Conservation (phyloP, 2,113 vertebrate species). For the Apteryx owenii region DNA sequence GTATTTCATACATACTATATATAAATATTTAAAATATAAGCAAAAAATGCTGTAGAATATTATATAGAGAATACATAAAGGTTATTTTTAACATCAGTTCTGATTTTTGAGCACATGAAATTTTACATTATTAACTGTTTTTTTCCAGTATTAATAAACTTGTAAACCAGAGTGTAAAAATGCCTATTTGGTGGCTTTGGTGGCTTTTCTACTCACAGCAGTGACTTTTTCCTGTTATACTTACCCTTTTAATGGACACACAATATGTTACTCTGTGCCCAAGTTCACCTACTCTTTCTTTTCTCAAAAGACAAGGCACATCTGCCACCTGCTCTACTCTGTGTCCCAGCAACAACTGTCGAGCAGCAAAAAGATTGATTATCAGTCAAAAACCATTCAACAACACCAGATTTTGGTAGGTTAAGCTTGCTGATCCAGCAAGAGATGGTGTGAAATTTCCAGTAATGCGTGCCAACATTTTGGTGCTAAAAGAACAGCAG, state of each 20-base stretch:
- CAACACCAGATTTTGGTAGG: slow-evolving; percentile 93
- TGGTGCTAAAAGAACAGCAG: slow-evolving; percentile 89
- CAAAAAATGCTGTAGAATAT: neutral
- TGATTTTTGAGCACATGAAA: neutral
- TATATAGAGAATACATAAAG: neutral
- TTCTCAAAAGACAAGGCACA: slow-evolving; percentile 92
- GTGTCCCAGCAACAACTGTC: slow-evolving; percentile 94
- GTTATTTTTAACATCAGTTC: neutral
- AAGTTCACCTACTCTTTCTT: slow-evolving; percentile 88
- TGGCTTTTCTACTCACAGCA: slow-evolving; percentile 48
- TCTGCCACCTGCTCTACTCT: slow-evolving; percentile 93
- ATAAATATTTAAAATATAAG: neutral
- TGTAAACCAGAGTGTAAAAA: slow-evolving; percentile 7
- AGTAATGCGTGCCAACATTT: slow-evolving; percentile 86
- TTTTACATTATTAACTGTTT: neutral
- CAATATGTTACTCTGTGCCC: slow-evolving; percentile 82
- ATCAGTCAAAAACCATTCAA: slow-evolving; percentile 93
- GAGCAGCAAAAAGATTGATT: slow-evolving; percentile 95
- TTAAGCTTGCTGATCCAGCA: slow-evolving; percentile 98
- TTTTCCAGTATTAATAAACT: neutral
- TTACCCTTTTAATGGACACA: slow-evolving; percentile 79
- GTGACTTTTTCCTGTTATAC: slow-evolving; percentile 67
- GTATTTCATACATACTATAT: neutral
- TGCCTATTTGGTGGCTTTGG: neutral
- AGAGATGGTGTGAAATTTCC: slow-evolving; percentile 89